Evolutionary conservation across 2,113 vertebrate genomes (phyloP), one percentile per base, ranked within the genome.

Genomic region (Elephantulus edwardii): DNA sequence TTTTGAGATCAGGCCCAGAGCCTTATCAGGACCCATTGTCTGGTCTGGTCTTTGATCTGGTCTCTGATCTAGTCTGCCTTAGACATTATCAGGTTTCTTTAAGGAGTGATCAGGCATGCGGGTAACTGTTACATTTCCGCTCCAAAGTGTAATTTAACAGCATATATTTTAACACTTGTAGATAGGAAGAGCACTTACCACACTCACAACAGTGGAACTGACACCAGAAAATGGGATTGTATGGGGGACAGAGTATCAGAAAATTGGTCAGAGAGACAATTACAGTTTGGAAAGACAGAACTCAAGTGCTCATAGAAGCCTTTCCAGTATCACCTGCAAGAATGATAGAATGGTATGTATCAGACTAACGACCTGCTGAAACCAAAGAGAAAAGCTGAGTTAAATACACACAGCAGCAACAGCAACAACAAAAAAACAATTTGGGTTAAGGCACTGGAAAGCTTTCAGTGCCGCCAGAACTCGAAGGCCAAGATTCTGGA

Each of bases 401-500:
- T 33, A 79, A 46, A 74, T 28, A 68, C 64, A 38, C 64, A 66
- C 62, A 66, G 10, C 30, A 6, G 19, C 60, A 66, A 6, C 1
- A 12, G 8, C n/a, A 71, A 83, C n/a, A n/a, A 60, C 83, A 91
- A 66, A 1, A 50, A 87, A 94, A 70, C 26, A 83, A 48, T 30
- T 79, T 76, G 30, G 17, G 28, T 50, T 30, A 62, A 70, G 50
- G 30, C 50, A 44, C 8, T 70, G 20, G 64, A 33, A 58, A 71
- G n/a, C 35, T 44, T 71, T 86, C 72, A 72, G 1, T 33, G 72
- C 11, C 76, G n/a, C 76, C 56, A 86, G 62, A 75, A 78, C 20
- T 85, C 75, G 52, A 78, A 77, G 78, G 74, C 86, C 54, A 89
- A 89, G 72, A 84, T 90, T 20, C 4, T 30, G 9, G 71, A 80